Base-by-base conservation (phyloP, 2,113 vertebrate species). In the Sitta europaea region DNA sequence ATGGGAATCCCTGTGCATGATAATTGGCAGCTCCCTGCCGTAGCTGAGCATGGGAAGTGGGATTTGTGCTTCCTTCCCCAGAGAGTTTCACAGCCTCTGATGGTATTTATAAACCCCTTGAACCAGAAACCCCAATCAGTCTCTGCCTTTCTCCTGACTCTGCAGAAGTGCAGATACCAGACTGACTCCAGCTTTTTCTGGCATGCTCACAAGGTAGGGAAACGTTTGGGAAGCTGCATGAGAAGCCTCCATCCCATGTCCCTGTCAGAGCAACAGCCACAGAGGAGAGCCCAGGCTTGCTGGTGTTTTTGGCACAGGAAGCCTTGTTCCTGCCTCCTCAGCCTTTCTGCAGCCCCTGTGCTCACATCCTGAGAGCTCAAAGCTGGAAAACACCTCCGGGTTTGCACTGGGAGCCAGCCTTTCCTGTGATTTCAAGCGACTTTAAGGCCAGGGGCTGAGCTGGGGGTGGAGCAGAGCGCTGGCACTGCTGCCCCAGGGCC, bases 1-100 rank as follows among this genome's bases (percentile, higher is more conserved):
- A 67, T 66, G 89, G 97, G 93, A 94, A 96, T 54, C 66, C 57
- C 88, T 35, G 19, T 18, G 58, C 23, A 8, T 5, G 65, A 12
- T 36, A 92, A 94, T 47, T 62, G 96, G 90, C 88, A 88, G 84
- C 28, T 94, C 96, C 80, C 88, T 80, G 94, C 59, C 12, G 5
- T 12, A 31, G 40, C 68, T 22, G 43, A 95, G 88, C 51, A 6
- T 0, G n/a, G 94, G 92, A 95, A 88, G 86, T 25, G 84, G 87
- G 86, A 95, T 65, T 77, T 88, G 74, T 29, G 19, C 71, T 88
- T 90, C 87, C 93, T 88, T 95, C 94, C 66, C 80, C 62, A 57
- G 87, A 0, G 10, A 81, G 42, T 83, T 86, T 48, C 58, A 48
- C 82, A 55, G 86, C 42, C 77, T 53, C 58, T 61, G 63, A 8